Evolutionary conservation across 2,888 invertebrate genomes (phyloP).

Genomic region (Cephus sareptanus): DNA sequence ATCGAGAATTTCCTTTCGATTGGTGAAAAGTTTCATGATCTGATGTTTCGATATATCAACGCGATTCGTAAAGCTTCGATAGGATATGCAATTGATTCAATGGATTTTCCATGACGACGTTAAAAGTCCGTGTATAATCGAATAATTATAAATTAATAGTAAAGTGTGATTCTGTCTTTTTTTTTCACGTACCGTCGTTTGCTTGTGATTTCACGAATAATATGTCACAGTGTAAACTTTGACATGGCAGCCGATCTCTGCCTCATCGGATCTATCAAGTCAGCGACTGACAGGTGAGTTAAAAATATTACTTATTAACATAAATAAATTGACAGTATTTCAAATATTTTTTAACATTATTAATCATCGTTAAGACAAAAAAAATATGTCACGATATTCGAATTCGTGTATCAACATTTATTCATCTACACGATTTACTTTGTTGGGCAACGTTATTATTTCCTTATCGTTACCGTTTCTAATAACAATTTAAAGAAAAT

Average conservation of each 20-base stretch:
- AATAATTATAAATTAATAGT: background rate
- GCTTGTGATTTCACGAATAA: background rate
- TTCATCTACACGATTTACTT: background rate
- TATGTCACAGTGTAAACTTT: conserved; percentile 32
- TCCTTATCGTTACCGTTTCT: background rate
- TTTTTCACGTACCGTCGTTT: background rate
- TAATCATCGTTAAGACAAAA: background rate
- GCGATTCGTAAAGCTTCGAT: background rate
- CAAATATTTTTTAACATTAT: background rate
- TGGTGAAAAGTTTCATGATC: background rate
- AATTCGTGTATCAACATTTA: background rate
- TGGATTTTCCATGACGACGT: background rate
- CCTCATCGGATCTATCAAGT: conserved; percentile 53
- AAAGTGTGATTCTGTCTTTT: background rate
- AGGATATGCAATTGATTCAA: background rate
- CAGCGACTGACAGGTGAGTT: conserved; percentile 51
- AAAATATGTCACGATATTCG: background rate
- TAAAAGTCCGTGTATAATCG: no score
- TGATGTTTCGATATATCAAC: background rate
- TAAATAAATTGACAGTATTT: background rate
- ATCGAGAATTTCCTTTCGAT: background rate
- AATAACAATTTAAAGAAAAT: background rate
- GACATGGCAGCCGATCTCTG: conserved; percentile 61
- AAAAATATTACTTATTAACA: background rate
- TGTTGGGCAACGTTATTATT: background rate